phyloP scores from a whole-genome alignment of 2,888 invertebrate species.

The Gerris lacustris region DNA sequence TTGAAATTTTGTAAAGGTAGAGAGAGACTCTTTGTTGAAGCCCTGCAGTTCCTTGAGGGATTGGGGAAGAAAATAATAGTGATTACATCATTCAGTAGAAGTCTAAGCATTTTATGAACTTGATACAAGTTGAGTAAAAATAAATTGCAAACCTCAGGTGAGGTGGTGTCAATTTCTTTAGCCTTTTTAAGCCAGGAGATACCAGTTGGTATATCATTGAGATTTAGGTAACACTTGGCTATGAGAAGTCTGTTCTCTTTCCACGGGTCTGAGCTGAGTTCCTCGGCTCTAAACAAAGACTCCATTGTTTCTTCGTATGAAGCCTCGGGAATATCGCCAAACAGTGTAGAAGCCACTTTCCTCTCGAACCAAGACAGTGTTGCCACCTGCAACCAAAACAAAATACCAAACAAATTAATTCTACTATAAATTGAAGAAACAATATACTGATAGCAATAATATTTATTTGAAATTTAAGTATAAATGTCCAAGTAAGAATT shows the following conservation, averaged over 20 bases:
- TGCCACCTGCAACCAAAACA: slow-evolving; percentile 39
- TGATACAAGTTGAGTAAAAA: background rate
- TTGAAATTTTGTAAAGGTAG: too few species aligned
- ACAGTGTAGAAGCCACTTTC: slow-evolving; percentile 50
- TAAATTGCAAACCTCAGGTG: slow-evolving; percentile 27
- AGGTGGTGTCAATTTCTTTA: slow-evolving; percentile 24
- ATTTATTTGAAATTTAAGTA: background rate
- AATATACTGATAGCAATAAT: background rate
- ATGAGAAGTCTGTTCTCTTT: slow-evolving; percentile 47
- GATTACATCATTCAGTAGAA: too few species aligned
- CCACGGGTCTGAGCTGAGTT: slow-evolving; percentile 42
- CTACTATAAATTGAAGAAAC: background rate
- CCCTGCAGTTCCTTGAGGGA: too few species aligned
- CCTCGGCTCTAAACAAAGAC: slow-evolving; percentile 44
- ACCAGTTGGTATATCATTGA: background rate
- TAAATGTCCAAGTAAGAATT: background rate
- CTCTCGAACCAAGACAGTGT: slow-evolving; percentile 52
- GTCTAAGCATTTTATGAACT: too few species aligned
- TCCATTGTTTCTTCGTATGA: slow-evolving; percentile 49
- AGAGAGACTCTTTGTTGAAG: too few species aligned
- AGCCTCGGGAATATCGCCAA: slow-evolving; percentile 49
- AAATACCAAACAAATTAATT: slow-evolving; percentile 10
- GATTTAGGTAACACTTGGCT: slow-evolving; percentile 42
- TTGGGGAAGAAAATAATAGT: too few species aligned
- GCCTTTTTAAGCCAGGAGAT: slow-evolving; percentile 38